Conservation (phyloP, 2,797 vertebrate genomes). For the Scyliorhinus canicula region DNA sequence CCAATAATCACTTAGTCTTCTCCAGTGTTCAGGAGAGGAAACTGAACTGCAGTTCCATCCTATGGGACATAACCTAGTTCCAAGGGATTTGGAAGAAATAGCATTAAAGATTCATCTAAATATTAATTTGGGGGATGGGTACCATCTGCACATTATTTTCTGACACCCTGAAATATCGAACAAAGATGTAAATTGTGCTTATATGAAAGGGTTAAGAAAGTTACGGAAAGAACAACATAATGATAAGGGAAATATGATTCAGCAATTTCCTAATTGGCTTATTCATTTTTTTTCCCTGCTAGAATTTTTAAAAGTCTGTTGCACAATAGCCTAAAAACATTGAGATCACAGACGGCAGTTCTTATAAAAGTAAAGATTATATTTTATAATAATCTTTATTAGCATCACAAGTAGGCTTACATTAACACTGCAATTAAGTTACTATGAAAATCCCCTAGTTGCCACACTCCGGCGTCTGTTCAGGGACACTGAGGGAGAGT, state of each 20-base stretch:
- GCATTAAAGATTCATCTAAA: background rate
- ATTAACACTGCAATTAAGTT: too few species aligned
- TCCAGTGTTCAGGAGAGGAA: background rate
- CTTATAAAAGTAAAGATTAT: background rate
- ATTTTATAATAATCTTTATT: too few species aligned
- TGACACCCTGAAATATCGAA: background rate
- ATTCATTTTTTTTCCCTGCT: background rate
- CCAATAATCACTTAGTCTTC: background rate
- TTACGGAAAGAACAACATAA: background rate
- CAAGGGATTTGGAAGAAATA: background rate
- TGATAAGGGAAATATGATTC: background rate
- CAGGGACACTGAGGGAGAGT: too few species aligned
- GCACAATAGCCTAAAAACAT: background rate
- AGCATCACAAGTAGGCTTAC: too few species aligned
- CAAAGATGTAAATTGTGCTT: background rate
- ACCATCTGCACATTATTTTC: background rate
- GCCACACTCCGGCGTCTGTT: too few species aligned
- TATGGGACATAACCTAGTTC: background rate
- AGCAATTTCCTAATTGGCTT: background rate
- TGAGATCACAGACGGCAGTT: background rate
- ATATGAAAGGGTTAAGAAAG: background rate
- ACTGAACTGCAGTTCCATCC: background rate
- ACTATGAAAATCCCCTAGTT: too few species aligned
- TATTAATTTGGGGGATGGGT: background rate
- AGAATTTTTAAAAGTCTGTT: too few species aligned